Evolutionary conservation across 2,113 vertebrate genomes (phyloP), one percentile per base, ranked within the genome.

Genomic region (Neodon shergylaensis): DNA sequence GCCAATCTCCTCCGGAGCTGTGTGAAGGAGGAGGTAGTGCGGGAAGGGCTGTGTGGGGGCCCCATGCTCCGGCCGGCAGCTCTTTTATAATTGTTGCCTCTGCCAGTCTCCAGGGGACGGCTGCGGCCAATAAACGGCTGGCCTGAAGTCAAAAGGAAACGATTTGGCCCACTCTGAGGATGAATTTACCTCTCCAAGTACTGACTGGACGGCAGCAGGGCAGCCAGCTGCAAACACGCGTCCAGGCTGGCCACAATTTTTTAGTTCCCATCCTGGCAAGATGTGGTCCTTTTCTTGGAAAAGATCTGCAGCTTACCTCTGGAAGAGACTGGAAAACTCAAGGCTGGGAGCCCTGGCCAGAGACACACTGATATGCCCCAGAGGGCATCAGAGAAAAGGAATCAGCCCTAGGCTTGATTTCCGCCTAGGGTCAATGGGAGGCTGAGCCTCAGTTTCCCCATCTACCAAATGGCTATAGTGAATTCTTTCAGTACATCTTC

Each of bases 101-200:
- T 49, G 58, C 83, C 33, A n/a, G 96, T 97, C 95, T 97, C 97
- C 63, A 91, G 96, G 97, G 97, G 94, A 93, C 68, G 47, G 58
- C 92, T 33, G 28, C 33, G 36, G 97, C 97, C 97, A 97, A 97
- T 94, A 97, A 95, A 94, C 52, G 95, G 94, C 95, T 98, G 97
- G 97, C 97, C 94, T 4, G 78, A 42, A 39, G 95, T 97, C 97
- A 97, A 97, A 92, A 98, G 97, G 97, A 98, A 98, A 94, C 95
- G 93, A 98, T 97, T 97, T 93, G 97, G 94, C 96, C 96, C 92
- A 96, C 96, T 95, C 77, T 79, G 94, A 94, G 97, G 97, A 93
- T 88, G 92, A 94, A 98, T 96, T 97, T 97, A 97, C 96, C 96
- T 97, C 95, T 94, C 95, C 93, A 94, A 98, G 96, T 97, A 96